phyloP scores from a whole-genome alignment of 1,140 invertebrate genomes.

The Neotoxoptera formosana region DNA sequence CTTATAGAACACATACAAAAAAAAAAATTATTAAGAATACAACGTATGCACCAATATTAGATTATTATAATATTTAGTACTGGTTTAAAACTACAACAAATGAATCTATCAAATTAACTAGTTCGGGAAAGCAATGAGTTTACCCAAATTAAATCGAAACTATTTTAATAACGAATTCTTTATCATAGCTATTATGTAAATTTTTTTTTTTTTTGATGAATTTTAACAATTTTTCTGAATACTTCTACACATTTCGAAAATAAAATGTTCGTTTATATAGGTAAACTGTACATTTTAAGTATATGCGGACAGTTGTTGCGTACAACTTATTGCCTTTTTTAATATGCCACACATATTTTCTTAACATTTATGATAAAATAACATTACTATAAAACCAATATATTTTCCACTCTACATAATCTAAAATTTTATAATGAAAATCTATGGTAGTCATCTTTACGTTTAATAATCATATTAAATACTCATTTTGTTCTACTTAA shows the following conservation, averaged over 20 bases:
- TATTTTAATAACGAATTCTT: too few relatives aligned
- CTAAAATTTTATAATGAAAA: neutral
- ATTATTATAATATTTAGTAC: neutral
- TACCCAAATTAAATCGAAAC: too few relatives aligned
- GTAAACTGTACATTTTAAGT: too few relatives aligned
- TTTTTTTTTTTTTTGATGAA: neutral
- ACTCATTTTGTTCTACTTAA: neutral
- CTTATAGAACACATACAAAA: neutral
- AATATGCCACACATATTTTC: neutral
- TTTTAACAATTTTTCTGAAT: neutral
- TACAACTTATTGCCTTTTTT: neutral
- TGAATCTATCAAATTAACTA: neutral
- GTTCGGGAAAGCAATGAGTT: neutral
- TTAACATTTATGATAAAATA: too few relatives aligned
- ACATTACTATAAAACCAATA: too few relatives aligned
- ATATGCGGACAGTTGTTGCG: neutral
- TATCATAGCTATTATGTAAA: too few relatives aligned
- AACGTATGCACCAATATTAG: too few relatives aligned
- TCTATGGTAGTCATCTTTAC: neutral
- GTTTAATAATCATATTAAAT: neutral
- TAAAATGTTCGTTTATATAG: too few relatives aligned
- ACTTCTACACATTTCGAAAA: too few relatives aligned
- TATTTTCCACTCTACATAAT: neutral
- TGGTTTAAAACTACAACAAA: neutral
- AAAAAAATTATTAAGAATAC: too few relatives aligned